These are phyloP conservation scores for Gila robusta DNA, from an alignment of 2,797 vertebrate genomes.

Conservation along the genomic window DNA sequence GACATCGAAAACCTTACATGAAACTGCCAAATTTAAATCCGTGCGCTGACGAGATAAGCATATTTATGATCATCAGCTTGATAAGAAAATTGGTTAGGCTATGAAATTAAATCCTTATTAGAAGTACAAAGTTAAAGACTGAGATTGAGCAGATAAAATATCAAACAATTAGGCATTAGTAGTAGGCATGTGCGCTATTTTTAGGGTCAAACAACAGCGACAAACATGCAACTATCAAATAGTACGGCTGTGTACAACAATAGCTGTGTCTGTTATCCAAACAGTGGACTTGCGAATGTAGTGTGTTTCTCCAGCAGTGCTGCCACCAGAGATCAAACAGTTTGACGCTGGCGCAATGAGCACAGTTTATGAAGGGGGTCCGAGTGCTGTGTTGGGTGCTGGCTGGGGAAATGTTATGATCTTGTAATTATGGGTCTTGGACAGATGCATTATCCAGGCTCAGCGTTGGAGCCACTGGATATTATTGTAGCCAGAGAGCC, in stretches of 20 bases:
- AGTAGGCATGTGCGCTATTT: neutral
- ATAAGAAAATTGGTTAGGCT: neutral
- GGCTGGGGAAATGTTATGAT: slow-evolving; percentile 86
- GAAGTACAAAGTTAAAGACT: neutral
- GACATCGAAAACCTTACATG: neutral
- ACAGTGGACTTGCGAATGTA: slow-evolving; percentile 14
- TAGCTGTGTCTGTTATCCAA: neutral
- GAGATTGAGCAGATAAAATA: slow-evolving; percentile 5
- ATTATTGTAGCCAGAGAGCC: slow-evolving; percentile 88
- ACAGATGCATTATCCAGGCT: slow-evolving; percentile 94
- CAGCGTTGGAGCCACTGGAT: slow-evolving; percentile 90
- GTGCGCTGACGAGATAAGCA: slow-evolving; percentile 19
- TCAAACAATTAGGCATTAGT: neutral
- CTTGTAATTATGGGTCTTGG: slow-evolving; percentile 88
- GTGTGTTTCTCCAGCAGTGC: slow-evolving; percentile 78
- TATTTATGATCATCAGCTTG: slow-evolving; percentile 16
- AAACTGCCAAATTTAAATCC: neutral
- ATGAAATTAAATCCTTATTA: slow-evolving; percentile 12
- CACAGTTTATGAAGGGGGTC: slow-evolving; percentile 67
- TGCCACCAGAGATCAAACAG: slow-evolving; percentile 86
- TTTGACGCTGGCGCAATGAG: slow-evolving; percentile 86
- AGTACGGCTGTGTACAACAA: neutral
- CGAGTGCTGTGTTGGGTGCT: slow-evolving; percentile 86
- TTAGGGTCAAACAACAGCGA: neutral
- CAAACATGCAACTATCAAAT: neutral